A percentile compares a stretch with the other conserved stretches of the same genome.
Conservation (phyloP, 1,140 invertebrate species). For the Trichoplusia ni region DNA sequence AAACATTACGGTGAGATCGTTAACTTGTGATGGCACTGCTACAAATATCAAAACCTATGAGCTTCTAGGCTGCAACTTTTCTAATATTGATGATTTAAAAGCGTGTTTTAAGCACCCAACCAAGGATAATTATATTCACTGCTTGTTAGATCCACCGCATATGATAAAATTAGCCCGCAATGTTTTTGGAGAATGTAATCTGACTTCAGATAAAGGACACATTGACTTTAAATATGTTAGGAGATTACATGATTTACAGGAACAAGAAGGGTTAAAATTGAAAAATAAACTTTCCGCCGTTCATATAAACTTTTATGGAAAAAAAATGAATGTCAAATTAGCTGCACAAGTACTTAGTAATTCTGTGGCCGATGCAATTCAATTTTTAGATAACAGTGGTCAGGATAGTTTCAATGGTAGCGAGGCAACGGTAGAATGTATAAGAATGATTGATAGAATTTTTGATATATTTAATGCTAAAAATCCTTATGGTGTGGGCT, state of each 20-base stretch:
- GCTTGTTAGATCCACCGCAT: conserved; percentile 41
- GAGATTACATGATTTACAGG: conserved; percentile 42
- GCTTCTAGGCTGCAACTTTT: conserved; percentile 41
- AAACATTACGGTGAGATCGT: conserved; percentile 38
- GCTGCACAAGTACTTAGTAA: conserved; percentile 48
- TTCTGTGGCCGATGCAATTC: conserved; percentile 49
- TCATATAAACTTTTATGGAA: conserved; percentile 40
- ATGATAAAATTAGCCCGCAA: conserved; percentile 51
- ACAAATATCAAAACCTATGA: conserved; percentile 28
- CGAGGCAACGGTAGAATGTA: conserved; percentile 46
- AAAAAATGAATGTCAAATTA: conserved; percentile 53
- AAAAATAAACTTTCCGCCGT: conserved; percentile 37
- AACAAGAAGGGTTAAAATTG: conserved; percentile 45
- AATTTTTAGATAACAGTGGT: conserved; percentile 40
- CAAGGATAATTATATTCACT: conserved; percentile 28
- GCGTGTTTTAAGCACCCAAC: conserved; percentile 31
- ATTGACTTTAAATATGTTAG: conserved; percentile 44
- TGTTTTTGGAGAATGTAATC: conserved; percentile 38
- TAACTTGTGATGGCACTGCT: conserved; percentile 46
- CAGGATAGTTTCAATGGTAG: conserved; percentile 35
- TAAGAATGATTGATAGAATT: conserved; percentile 46
- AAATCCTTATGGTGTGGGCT: conserved; percentile 43
- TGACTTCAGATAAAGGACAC: conserved; percentile 29
- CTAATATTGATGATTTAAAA: conserved; percentile 9
- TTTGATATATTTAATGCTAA: conserved; percentile 53